Evolutionary conservation across 2,113 vertebrate genomes (phyloP).

Genomic region (Poecilia latipinna): DNA sequence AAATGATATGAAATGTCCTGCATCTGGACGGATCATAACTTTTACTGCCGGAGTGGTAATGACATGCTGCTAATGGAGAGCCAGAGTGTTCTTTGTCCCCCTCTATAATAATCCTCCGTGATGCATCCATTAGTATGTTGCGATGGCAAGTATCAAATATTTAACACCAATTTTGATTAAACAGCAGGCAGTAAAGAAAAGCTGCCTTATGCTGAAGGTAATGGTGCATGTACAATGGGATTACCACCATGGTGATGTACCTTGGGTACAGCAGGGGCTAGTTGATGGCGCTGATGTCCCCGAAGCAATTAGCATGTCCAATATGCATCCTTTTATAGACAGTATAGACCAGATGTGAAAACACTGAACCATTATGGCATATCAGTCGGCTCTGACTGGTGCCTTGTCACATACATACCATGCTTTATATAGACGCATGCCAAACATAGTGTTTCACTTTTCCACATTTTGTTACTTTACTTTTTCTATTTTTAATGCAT

Average conservation of each 20-base stretch:
- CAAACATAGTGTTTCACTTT: no score
- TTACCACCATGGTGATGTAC: constrained; percentile 70
- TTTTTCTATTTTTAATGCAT: no score
- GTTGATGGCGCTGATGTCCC: constrained; percentile 67
- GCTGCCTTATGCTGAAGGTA: constrained; percentile 75
- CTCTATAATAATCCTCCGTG: constrained; percentile 32
- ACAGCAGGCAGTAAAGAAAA: constrained; percentile 70
- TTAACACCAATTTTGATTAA: constrained; percentile 77
- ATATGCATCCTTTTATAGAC: constrained; percentile 61
- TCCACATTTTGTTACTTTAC: no score
- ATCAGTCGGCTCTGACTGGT: not conserved
- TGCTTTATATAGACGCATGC: no score
- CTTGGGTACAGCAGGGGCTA: constrained; percentile 58
- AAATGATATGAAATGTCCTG: not conserved
- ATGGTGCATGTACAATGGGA: constrained; percentile 80
- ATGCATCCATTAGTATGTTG: constrained; percentile 57
- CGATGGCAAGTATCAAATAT: constrained; percentile 73
- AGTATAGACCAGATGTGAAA: not conserved
- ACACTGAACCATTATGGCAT: not conserved
- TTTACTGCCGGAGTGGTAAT: constrained; percentile 5
- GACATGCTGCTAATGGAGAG: constrained; percentile 36
- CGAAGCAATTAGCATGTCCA: constrained; percentile 69
- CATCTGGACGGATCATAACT: not conserved
- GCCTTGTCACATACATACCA: not conserved
- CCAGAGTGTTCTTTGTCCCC: constrained; percentile 10